Conservation (phyloP, 2,888 invertebrate genomes). For the Tiliacea aurago region DNA sequence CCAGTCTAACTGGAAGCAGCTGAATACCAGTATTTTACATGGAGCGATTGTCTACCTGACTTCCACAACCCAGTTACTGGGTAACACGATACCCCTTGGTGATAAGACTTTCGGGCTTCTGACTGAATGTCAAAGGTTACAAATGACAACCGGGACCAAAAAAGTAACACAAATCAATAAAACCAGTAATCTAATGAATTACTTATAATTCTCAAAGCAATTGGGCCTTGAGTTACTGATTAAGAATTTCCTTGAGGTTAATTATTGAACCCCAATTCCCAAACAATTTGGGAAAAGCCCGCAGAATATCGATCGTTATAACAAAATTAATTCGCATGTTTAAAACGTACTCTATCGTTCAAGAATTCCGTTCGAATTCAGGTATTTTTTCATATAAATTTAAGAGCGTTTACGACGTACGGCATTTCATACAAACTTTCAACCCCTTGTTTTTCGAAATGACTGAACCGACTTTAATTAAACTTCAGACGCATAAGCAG, state of each 20-base stretch:
- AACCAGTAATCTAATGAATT: constrained; percentile 10
- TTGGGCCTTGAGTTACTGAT: background rate
- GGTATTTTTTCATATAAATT: too few relatives aligned
- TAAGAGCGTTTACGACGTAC: too few relatives aligned
- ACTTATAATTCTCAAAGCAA: constrained; percentile 7
- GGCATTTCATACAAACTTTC: too few relatives aligned
- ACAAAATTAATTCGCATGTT: background rate
- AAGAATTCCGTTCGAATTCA: background rate
- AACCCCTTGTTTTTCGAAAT: too few relatives aligned
- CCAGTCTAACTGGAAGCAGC: too few relatives aligned
- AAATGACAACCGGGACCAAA: background rate
- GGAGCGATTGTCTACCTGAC: background rate
- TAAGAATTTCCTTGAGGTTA: constrained; percentile 7
- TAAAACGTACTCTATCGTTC: background rate
- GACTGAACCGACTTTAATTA: too few relatives aligned
- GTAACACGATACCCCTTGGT: background rate
- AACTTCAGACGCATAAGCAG: too few relatives aligned
- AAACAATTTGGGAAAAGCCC: constrained; percentile 14
- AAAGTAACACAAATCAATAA: constrained; percentile 4
- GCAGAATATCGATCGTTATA: constrained; percentile 20
- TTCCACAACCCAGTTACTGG: background rate
- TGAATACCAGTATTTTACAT: background rate
- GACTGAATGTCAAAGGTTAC: background rate
- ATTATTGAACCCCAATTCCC: background rate
- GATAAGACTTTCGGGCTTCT: background rate